Evolutionary conservation across 1,140 invertebrate species (phyloP).

Genomic region (Sycophaga agraensis): DNA sequence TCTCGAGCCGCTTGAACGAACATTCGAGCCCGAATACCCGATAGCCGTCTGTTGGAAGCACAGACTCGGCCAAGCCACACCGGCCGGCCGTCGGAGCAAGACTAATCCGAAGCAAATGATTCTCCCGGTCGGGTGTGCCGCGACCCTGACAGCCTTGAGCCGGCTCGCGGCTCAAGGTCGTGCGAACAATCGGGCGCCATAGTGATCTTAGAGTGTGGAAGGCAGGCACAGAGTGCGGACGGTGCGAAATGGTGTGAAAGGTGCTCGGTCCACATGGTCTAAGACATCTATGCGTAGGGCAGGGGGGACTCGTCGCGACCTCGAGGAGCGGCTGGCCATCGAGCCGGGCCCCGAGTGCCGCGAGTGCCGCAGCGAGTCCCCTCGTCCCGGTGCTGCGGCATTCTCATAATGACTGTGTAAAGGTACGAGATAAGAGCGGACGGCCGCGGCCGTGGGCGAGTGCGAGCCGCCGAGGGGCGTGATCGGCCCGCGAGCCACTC

Average conservation of each 20-base stretch:
- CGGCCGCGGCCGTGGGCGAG: conserved; percentile 2
- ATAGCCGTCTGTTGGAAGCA: too few relatives aligned
- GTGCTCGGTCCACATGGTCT: conserved; percentile 54
- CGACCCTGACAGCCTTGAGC: too few relatives aligned
- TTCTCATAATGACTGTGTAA: conserved; percentile 1
- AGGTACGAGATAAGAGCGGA: background rate
- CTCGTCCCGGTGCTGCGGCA: background rate
- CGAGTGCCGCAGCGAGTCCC: background rate
- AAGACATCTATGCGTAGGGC: conserved; percentile 47
- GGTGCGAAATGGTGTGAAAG: conserved; percentile 54
- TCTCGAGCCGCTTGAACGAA: too few relatives aligned
- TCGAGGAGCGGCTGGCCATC: background rate
- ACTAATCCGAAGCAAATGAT: too few relatives aligned
- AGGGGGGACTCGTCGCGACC: background rate
- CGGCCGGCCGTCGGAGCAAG: too few relatives aligned
- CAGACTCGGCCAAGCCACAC: too few relatives aligned
- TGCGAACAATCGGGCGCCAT: too few relatives aligned
- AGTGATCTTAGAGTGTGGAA: conserved; percentile 43
- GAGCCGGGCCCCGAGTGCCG: too few relatives aligned
- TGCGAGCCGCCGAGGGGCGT: background rate
- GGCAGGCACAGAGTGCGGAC: conserved; percentile 52
- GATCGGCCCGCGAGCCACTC: conserved; percentile 32
- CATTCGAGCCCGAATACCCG: too few relatives aligned
- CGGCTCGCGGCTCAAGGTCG: too few relatives aligned
- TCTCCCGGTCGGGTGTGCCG: too few relatives aligned